A percentile compares a stretch with the other conserved stretches of the same genome.
These are phyloP conservation scores for Pantala flavescens DNA, from an alignment of 1,140 invertebrate genomes.

Conservation along the genomic window DNA sequence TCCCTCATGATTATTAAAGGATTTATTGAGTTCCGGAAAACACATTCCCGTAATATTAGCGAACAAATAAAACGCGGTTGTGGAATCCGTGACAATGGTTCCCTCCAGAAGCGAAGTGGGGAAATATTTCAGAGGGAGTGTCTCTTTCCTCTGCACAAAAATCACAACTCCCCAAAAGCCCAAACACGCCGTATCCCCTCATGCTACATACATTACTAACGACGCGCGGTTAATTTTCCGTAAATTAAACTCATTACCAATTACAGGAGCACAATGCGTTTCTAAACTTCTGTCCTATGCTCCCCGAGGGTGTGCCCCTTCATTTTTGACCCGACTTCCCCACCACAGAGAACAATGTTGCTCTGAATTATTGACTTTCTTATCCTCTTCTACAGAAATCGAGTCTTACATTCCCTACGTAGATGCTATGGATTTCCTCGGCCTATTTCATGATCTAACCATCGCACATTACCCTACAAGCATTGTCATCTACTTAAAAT, in stretches of 20 bases:
- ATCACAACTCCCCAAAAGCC: neutral
- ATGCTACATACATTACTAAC: constrained; percentile 3
- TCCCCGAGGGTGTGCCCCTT: neutral
- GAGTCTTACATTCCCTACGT: too few relatives aligned
- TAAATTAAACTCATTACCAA: constrained; percentile 10
- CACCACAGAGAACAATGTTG: neutral
- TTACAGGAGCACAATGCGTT: constrained; percentile 4
- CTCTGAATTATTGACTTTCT: constrained; percentile 10
- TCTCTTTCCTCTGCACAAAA: neutral
- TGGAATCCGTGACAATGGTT: neutral
- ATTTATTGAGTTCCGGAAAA: too few relatives aligned
- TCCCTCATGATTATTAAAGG: too few relatives aligned
- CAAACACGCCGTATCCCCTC: neutral
- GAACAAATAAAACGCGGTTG: too few relatives aligned
- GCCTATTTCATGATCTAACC: too few relatives aligned
- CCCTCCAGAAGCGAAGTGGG: neutral
- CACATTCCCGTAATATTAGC: too few relatives aligned
- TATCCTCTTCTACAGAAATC: neutral
- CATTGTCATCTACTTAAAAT: too few relatives aligned
- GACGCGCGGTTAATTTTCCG: constrained; percentile 7
- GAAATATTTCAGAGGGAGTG: neutral
- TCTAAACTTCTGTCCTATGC: neutral
- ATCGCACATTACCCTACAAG: too few relatives aligned
- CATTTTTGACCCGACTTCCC: neutral
- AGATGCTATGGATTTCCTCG: too few relatives aligned